Conservation (phyloP, 2,797 vertebrate genomes). For the Distichodus sexfasciatus region DNA sequence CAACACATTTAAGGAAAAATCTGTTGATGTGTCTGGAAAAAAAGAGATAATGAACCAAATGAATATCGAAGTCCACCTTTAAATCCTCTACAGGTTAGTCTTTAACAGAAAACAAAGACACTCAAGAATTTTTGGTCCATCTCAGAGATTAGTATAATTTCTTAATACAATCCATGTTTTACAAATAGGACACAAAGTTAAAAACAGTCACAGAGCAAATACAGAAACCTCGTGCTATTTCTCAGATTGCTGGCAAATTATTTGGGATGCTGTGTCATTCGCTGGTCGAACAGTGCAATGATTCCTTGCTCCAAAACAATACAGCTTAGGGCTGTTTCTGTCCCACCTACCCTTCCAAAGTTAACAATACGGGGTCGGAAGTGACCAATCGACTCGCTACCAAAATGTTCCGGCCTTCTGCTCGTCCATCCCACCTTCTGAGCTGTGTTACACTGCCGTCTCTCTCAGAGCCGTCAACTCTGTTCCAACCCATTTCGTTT, state of each 20-base stretch:
- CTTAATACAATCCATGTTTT: neutral
- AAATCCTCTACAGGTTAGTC: too few species aligned
- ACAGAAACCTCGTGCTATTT: neutral
- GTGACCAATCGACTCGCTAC: conserved; percentile 13
- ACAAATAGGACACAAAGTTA: neutral
- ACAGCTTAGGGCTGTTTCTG: neutral
- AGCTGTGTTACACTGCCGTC: neutral
- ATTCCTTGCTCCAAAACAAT: neutral
- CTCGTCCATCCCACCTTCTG: conserved; percentile 1
- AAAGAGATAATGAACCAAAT: too few species aligned
- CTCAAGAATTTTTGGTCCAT: too few species aligned
- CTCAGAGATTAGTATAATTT: neutral
- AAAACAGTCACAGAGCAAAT: neutral
- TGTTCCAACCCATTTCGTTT: neutral
- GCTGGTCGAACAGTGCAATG: too few species aligned
- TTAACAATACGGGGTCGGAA: neutral
- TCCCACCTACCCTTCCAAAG: neutral
- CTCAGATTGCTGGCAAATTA: neutral
- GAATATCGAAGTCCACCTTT: too few species aligned
- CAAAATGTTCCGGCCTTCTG: conserved; percentile 15
- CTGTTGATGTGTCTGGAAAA: too few species aligned
- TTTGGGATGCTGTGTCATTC: neutral
- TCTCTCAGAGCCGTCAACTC: neutral
- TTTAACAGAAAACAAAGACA: too few species aligned
- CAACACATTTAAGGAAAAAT: too few species aligned